These are phyloP conservation scores for Rhadina sibilatrix DNA, from an alignment of 2,113 vertebrate genomes.

Conservation along the genomic window DNA sequence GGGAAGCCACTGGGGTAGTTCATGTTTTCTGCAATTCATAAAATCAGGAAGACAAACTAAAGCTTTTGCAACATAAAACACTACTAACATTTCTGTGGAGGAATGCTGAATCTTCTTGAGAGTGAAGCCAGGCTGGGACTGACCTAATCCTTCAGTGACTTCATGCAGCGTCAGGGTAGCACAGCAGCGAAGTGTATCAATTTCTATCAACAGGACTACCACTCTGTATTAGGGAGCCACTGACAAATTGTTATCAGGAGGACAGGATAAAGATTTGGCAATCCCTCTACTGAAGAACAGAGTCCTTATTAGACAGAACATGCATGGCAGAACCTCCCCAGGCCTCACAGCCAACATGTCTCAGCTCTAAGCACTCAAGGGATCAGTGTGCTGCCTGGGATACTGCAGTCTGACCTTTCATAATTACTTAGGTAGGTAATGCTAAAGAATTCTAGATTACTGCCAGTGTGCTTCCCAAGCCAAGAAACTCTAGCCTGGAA, in stretches of 20 bases:
- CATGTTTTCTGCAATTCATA: conserved; percentile 74
- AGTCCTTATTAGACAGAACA: background rate
- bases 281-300: background rate
- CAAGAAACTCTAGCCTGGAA: conserved; percentile 47
- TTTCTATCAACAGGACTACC: background rate
- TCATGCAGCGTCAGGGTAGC: background rate
- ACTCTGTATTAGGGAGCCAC: background rate
- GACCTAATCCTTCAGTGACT: background rate
- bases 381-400: background rate
- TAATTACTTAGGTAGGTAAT: conserved; percentile 54
- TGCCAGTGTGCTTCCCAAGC: conserved; percentile 42
- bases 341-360: background rate
- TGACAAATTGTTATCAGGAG: conserved; percentile 11
- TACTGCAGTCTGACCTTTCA: conserved; percentile 31
- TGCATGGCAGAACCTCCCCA: background rate
- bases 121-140: background rate
- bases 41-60: background rate
- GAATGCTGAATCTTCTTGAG: fast-evolving
- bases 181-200: background rate
- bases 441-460: conserved; percentile 37
- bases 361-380: background rate
- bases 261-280: background rate
- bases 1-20: conserved; percentile 76
- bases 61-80: background rate
- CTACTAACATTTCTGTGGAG: background rate